Conservation (phyloP, 2,888 invertebrate species). For the Serrognathus titanus region DNA sequence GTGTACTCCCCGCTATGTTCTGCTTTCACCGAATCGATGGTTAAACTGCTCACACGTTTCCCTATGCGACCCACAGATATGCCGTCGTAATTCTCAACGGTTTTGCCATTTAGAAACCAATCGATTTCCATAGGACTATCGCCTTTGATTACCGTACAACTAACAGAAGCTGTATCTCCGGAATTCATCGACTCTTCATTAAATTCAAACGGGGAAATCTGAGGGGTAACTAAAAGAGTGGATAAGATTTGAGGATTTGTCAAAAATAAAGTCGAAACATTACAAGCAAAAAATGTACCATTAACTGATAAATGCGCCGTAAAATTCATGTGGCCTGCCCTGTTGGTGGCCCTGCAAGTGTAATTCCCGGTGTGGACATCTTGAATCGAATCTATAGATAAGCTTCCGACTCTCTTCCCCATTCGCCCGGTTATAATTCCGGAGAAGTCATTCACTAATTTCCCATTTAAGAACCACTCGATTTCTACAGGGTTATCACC, state of each 20-base stretch:
- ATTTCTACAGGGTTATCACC: slow-evolving; percentile 75
- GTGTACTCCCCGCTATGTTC: slow-evolving; percentile 71
- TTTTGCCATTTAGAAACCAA: slow-evolving; percentile 60
- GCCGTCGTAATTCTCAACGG: slow-evolving; percentile 48
- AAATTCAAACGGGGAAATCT: slow-evolving; percentile 66
- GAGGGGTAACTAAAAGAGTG: slow-evolving; percentile 57
- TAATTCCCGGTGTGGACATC: slow-evolving; percentile 70
- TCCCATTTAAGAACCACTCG: slow-evolving; percentile 60
- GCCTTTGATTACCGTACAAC: slow-evolving; percentile 71
- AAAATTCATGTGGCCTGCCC: slow-evolving; percentile 60
- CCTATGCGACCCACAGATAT: slow-evolving; percentile 59
- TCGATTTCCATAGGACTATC: slow-evolving; percentile 70
- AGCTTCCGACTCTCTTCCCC: slow-evolving; percentile 62
- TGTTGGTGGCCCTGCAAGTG: slow-evolving; percentile 67
- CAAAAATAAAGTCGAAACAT: background rate
- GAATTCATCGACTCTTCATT: slow-evolving; percentile 69
- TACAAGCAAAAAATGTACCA: slow-evolving; percentile 25
- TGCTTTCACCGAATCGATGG: slow-evolving; percentile 68
- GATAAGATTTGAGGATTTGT: background rate
- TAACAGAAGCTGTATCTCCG: slow-evolving; percentile 68
- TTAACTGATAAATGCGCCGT: slow-evolving; percentile 27
- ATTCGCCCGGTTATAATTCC: slow-evolving; percentile 59
- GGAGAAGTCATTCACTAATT: slow-evolving; percentile 45
- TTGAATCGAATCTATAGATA: slow-evolving; percentile 69
- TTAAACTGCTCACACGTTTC: slow-evolving; percentile 64